Evolutionary conservation across 2,888 invertebrate species (phyloP), one percentile per base, ranked within the genome.

Genomic region (Drosophila anomelani): DNA sequence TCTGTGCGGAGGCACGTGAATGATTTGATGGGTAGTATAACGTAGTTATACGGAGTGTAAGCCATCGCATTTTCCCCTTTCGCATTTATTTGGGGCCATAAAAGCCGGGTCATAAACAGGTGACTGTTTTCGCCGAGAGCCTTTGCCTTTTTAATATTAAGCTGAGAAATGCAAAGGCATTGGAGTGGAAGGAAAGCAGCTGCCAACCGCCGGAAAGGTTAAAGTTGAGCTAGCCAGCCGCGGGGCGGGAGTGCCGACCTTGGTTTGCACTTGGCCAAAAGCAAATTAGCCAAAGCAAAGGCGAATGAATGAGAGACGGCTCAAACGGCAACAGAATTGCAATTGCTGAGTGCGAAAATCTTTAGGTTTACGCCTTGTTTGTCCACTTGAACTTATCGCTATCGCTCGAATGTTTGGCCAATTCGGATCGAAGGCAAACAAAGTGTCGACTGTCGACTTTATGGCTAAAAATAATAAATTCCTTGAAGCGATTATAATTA

Each of bases 141-240:
- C 32, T 73, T 73, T 73, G 43, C 36, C 51, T 41, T 73, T 64
- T 66, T 64, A 75, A 75, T 66, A 49, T 34, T 67, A 41, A 56
- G 55, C 67, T 57, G 66, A 73, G 75, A 75, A 72, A 57, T 75
- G 41, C 75, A 75, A 73, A 75, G 75, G 54, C 73, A 75, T 58
- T 73, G 58, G 43, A 66, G 59, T 44, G 68, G 54, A 75, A 71
- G 68, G n/a, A 62, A 73, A 41, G 66, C 73, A 75, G 58, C 73
- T 75, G 73, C 58, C 73, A 58, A 36, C 36, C 57, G 41, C 8
- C 46, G 23, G 38, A 73, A 73, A 73, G 73, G 73, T 73, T 76
- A 73, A 75, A 75, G 75, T 72, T 70, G 61, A 51, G 39, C 23
- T 36, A 32, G 15, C 13, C 55, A 12, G 10, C 2, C 6, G 12